A percentile compares a stretch with the other conserved stretches of the same genome.
These are phyloP conservation scores for Babyrousa celebensis DNA, from an alignment of 2,797 vertebrate species.

Conservation along the genomic window DNA sequence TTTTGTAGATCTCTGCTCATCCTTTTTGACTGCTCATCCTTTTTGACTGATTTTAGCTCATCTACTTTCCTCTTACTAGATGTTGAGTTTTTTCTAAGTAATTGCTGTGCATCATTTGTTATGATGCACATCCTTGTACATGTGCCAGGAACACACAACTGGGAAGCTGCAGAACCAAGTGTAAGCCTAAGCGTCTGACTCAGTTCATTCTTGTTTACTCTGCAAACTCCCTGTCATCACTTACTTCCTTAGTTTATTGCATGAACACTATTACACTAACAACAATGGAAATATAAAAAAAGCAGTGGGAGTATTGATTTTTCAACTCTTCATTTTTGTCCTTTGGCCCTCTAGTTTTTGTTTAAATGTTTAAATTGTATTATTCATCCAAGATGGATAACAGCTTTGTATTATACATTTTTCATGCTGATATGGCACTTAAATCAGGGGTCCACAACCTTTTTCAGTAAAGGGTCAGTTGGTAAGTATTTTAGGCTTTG, in stretches of 20 bases:
- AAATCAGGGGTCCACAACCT: background rate
- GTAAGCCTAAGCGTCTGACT: background rate
- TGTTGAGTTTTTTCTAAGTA: background rate
- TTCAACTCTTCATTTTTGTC: background rate
- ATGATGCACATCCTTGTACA: background rate
- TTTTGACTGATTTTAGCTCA: background rate
- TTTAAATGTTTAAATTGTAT: slow-evolving; percentile 50
- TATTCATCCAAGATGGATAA: background rate
- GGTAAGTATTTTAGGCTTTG: slow-evolving; percentile 1
- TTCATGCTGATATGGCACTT: slow-evolving; percentile 28
- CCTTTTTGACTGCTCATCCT: slow-evolving; percentile 11
- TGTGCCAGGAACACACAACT: background rate
- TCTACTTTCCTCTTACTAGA: background rate
- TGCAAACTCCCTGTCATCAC: background rate
- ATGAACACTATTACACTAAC: background rate
- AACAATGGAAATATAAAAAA: background rate
- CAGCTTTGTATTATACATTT: slow-evolving; percentile 38
- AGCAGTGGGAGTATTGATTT: background rate
- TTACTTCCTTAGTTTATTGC: background rate
- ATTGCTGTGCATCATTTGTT: background rate
- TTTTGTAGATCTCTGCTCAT: slow-evolving; percentile 5
- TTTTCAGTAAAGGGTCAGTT: background rate
- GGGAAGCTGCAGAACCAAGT: background rate
- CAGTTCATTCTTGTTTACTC: background rate
- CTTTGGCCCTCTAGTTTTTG: background rate